phyloP scores from a whole-genome alignment of 2,113 vertebrate species.

The Bos javanicus region DNA sequence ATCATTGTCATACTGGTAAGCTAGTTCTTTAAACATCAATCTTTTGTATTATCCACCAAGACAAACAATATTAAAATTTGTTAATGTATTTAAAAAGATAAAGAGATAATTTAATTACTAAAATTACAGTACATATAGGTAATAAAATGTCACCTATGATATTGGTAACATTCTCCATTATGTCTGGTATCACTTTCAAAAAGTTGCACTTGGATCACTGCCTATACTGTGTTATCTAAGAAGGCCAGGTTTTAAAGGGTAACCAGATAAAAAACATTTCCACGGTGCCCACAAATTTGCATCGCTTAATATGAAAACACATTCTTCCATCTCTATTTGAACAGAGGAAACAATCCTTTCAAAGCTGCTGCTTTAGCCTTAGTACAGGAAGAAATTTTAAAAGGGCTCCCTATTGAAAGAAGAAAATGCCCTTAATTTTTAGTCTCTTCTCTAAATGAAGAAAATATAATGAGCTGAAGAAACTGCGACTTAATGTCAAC shows the following conservation, averaged over 20 bases:
- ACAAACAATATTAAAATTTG: neutral
- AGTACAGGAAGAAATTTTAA: neutral
- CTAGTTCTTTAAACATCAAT: neutral
- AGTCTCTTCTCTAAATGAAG: neutral
- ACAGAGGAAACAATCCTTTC: neutral
- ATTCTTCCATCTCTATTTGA: neutral
- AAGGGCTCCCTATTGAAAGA: neutral
- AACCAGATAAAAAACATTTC: conserved; percentile 56
- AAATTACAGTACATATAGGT: neutral
- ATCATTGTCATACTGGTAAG: neutral
- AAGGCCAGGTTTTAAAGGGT: conserved; percentile 55
- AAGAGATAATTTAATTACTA: neutral
- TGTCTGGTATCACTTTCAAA: conserved; percentile 3
- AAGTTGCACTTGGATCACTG: conserved; percentile 27
- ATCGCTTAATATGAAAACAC: conserved; percentile 29
- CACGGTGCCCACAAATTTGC: neutral
- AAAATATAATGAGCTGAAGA: neutral
- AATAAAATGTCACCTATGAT: neutral
- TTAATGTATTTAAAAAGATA: neutral
- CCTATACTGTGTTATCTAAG: conserved; percentile 61
- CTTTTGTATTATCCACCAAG: neutral
- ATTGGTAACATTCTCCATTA: conserved; percentile 8
- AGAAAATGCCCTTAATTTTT: neutral
- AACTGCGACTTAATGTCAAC: neutral
- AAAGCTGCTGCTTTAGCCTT: neutral